Evolutionary conservation across 2,113 vertebrate species (phyloP).

Genomic region (Callithrix jacchus): DNA sequence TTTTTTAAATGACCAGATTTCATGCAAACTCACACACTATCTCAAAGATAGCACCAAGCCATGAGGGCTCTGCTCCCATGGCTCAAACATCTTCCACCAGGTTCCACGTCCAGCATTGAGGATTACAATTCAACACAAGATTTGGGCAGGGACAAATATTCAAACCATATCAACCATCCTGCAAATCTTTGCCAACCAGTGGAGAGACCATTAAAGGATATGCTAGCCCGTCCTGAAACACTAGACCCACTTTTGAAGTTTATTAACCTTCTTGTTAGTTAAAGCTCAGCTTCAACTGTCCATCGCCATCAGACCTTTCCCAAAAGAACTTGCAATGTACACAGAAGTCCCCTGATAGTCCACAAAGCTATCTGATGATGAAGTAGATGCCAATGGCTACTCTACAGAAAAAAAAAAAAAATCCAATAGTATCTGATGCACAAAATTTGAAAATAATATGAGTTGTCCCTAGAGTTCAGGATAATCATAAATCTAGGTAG

Average conservation of each 20-base stretch:
- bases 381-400: background rate
- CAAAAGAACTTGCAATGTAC: background rate
- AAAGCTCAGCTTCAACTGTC: constrained; percentile 61
- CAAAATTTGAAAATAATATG: background rate
- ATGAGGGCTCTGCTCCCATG: no score
- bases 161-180: background rate
- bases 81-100: no score
- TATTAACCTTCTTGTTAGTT: constrained; percentile 56
- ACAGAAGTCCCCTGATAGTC: background rate
- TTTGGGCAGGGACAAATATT: no score
- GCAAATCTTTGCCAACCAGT: constrained; percentile 56
- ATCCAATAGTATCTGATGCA: background rate
- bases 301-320: background rate
- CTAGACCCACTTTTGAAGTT: constrained; percentile 52
- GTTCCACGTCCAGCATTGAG: no score
- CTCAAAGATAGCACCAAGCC: no score
- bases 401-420: background rate
- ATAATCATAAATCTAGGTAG: background rate
- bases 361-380: background rate
- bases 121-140: no score
- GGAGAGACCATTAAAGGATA: constrained; percentile 75
- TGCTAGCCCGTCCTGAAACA: constrained; percentile 56
- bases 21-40: no score
- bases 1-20: no score
- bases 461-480: background rate